phyloP scores from a whole-genome alignment of 2,113 vertebrate species.

The Anhinga anhinga region DNA sequence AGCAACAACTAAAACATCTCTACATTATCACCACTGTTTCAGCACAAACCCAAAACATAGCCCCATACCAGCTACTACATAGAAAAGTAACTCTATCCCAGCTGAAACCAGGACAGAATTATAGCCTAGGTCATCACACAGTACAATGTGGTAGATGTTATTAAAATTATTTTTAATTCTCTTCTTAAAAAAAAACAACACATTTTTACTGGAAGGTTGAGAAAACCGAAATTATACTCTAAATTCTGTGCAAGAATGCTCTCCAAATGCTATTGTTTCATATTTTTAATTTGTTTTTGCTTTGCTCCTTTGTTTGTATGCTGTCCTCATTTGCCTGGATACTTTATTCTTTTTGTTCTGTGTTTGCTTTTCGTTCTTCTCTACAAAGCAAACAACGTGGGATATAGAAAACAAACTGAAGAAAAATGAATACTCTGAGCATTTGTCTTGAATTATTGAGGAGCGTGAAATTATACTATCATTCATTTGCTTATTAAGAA shows the following conservation, averaged over 20 bases:
- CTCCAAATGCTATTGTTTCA: background rate
- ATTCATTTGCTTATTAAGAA: background rate
- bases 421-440: background rate
- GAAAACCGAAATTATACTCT: background rate
- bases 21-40: no score
- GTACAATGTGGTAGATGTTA: background rate
- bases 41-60: no score
- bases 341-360: background rate
- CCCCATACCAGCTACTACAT: no score
- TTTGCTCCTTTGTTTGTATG: background rate
- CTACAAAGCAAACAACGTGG: background rate
- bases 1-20: no score
- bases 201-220: background rate
- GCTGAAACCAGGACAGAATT: no score
- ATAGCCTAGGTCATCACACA: background rate
- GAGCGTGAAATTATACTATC: background rate
- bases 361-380: slow-evolving; percentile 18
- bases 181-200: background rate
- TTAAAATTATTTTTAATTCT: background rate
- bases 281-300: background rate
- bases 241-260: background rate
- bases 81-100: no score
- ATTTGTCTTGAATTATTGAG: slow-evolving; percentile 19
- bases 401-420: background rate
- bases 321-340: background rate